Conservation (phyloP, 2,888 invertebrate genomes). For the Colletes collaris region DNA sequence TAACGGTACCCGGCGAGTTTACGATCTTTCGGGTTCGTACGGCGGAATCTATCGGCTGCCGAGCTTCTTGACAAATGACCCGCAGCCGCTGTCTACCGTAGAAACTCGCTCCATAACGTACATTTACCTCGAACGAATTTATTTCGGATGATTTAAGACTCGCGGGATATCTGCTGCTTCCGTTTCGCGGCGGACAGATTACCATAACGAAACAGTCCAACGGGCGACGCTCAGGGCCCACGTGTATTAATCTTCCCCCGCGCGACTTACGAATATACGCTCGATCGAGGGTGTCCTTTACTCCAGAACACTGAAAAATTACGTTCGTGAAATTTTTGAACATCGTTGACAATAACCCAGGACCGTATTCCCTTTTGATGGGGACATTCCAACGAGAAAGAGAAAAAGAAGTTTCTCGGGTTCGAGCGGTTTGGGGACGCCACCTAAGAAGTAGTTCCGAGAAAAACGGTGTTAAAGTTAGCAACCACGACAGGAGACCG, state of each 20-base stretch:
- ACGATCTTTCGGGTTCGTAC: conserved; percentile 54
- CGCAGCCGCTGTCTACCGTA: conserved; percentile 58
- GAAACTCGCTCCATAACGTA: conserved; percentile 41
- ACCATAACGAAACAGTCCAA: conserved; percentile 39
- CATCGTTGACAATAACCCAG: no score
- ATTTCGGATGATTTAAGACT: conserved; percentile 55
- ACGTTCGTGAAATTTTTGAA: no score
- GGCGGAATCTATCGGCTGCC: conserved; percentile 52
- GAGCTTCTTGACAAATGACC: conserved; percentile 66
- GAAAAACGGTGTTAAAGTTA: no score
- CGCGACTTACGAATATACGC: background rate
- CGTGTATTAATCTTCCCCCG: conserved; percentile 35
- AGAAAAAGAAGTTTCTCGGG: no score
- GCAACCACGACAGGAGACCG: no score
- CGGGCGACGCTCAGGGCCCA: background rate
- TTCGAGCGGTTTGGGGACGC: no score
- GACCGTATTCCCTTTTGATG: no score
- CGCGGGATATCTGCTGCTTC: conserved; percentile 38
- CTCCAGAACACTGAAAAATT: no score
- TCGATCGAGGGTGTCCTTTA: background rate
- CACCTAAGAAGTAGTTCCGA: no score
- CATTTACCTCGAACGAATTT: conserved; percentile 51
- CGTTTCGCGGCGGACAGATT: conserved; percentile 36
- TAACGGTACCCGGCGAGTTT: conserved; percentile 65
- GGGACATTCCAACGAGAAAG: no score